Conservation (phyloP, 2,888 invertebrate genomes). For the Chymomyza amoena region DNA sequence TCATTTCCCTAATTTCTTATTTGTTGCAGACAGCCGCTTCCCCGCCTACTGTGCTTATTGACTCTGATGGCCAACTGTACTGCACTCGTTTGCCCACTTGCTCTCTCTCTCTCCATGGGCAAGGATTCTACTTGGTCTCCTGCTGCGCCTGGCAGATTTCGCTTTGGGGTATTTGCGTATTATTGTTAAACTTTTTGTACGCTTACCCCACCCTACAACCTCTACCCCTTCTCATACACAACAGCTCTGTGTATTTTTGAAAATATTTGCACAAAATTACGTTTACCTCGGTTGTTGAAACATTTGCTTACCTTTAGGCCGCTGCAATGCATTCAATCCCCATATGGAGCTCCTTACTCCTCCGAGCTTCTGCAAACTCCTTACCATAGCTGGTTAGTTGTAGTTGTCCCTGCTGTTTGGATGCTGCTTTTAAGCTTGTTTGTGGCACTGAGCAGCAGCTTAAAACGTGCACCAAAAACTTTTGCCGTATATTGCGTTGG, state of each 20-base stretch:
- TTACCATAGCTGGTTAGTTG: neutral
- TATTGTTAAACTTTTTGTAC: conserved; percentile 71
- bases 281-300: conserved; percentile 42
- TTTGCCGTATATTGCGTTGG: conserved; percentile 29
- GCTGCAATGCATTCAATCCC: neutral
- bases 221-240: conserved; percentile 31
- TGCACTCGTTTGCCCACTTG: neutral
- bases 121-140: neutral
- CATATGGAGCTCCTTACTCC: neutral
- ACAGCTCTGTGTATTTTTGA: conserved; percentile 37
- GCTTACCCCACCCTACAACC: conserved; percentile 39
- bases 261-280: conserved; percentile 56
- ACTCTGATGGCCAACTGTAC: neutral
- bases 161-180: conserved; percentile 74
- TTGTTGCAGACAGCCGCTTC: no score
- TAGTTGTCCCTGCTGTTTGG: neutral
- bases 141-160: conserved; percentile 41
- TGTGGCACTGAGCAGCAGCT: conserved; percentile 25
- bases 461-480: conserved; percentile 66
- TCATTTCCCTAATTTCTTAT: neutral
- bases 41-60: neutral
- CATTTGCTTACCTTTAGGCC: conserved; percentile 25
- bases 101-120: neutral
- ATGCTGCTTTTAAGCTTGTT: conserved; percentile 15
- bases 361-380: neutral